phyloP scores from a whole-genome alignment of 30 jellyfish, hydroid and myxozoan genomes.

The Haliclystus octoradiatus region DNA sequence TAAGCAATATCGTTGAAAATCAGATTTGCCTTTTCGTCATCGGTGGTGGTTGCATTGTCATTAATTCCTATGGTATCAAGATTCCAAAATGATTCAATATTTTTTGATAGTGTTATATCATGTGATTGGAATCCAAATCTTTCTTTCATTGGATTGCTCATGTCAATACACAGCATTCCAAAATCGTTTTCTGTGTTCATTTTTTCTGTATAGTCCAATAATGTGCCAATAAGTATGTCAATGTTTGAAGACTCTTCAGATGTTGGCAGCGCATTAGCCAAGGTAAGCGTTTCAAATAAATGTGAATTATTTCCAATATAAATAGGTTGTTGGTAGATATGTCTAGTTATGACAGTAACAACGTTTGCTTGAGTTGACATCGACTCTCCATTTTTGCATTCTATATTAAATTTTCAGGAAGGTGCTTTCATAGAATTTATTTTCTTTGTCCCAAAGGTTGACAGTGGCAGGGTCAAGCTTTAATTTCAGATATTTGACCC shows the following conservation, averaged over 20 bases:
- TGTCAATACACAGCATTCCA: too few species aligned
- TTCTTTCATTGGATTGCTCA: too few species aligned
- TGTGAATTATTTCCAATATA: neutral
- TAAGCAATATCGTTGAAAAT: slow-evolving; percentile 10
- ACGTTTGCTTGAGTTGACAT: slow-evolving; percentile 9
- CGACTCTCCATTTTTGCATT: slow-evolving; percentile 8
- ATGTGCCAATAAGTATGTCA: slow-evolving; percentile 23
- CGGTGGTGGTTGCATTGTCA: neutral
- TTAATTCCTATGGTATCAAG: slow-evolving; percentile 1
- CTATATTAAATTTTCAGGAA: neutral
- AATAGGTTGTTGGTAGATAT: slow-evolving; percentile 11
- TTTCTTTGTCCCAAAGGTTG: slow-evolving; percentile 5
- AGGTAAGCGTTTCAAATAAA: neutral
- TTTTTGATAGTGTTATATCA: neutral
- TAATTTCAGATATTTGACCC: neutral
- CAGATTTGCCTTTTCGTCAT: neutral
- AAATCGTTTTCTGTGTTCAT: too few species aligned
- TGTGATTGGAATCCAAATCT: neutral
- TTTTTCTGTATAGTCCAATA: slow-evolving; percentile 5
- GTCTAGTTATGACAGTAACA: slow-evolving; percentile 6
- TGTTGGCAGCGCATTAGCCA: slow-evolving; percentile 24
- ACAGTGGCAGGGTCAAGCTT: slow-evolving; percentile 2
- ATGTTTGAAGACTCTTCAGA: slow-evolving; percentile 5
- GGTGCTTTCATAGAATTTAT: slow-evolving; percentile 1
- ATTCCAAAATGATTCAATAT: neutral